Evolutionary conservation across 2,797 vertebrate species (phyloP).

Genomic region (Platyrinchus mystaceus): DNA sequence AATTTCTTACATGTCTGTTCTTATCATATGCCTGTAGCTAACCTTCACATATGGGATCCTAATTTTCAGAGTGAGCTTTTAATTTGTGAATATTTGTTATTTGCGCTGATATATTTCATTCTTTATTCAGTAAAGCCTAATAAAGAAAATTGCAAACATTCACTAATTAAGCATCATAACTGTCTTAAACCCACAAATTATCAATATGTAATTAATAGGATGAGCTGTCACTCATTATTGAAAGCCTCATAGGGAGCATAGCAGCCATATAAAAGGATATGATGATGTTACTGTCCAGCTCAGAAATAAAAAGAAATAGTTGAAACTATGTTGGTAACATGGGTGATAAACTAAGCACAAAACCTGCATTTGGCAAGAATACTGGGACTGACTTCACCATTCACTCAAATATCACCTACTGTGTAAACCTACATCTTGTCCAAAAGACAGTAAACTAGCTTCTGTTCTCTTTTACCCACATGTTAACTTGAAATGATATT

Average conservation of each 20-base stretch:
- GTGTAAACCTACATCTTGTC: not conserved
- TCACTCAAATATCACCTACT: not conserved
- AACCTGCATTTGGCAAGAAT: not conserved
- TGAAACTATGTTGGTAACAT: not conserved
- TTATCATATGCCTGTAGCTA: not conserved
- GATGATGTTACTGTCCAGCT: not conserved
- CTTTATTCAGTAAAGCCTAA: not conserved
- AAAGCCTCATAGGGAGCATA: not conserved
- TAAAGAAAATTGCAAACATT: not conserved
- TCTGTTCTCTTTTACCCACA: not conserved
- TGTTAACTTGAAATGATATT: not conserved
- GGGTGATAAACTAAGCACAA: not conserved
- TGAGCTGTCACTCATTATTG: not conserved
- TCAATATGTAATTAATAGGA: not conserved
- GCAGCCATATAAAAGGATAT: not conserved
- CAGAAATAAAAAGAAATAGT: not conserved
- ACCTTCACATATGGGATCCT: not conserved
- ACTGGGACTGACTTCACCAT: not conserved
- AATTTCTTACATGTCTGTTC: not conserved
- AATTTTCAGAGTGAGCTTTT: not conserved
- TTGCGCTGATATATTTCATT: not conserved
- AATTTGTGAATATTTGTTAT: not conserved
- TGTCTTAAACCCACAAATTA: slow-evolving; percentile 6
- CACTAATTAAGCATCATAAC: slow-evolving; percentile 3
- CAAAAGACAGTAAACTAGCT: not conserved